Percentiles rank a stretch among this genome's conserved stretches.
phyloP scores from a whole-genome alignment of 2,888 invertebrate genomes.

The Cremastinae sp. region DNA sequence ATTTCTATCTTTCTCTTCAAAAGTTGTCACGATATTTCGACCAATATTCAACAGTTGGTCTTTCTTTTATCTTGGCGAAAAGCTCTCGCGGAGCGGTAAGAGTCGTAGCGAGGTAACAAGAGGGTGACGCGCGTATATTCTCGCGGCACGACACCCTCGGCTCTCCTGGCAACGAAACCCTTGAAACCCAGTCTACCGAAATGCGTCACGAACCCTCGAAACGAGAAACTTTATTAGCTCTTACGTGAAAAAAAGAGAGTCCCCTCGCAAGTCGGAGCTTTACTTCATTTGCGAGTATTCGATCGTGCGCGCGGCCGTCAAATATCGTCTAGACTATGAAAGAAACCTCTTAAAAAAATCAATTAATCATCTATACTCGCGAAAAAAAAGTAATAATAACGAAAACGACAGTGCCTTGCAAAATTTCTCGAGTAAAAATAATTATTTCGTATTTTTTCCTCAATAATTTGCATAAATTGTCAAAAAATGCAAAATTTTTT shows the following conservation, averaged over 20 bases:
- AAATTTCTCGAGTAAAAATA: too few relatives aligned
- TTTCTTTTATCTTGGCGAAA: slow-evolving; percentile 78
- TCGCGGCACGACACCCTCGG: slow-evolving; percentile 46
- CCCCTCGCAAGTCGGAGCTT: background rate
- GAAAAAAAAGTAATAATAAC: too few relatives aligned
- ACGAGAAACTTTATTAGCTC: slow-evolving; percentile 64
- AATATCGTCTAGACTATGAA: too few relatives aligned
- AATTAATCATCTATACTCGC: too few relatives aligned
- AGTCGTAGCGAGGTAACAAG: slow-evolving; percentile 14
- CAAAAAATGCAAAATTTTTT: too few relatives aligned
- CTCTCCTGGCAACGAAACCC: slow-evolving; percentile 62
- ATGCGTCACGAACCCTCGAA: slow-evolving; percentile 70
- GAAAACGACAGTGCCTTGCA: too few relatives aligned
- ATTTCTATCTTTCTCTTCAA: background rate
- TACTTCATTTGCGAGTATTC: background rate
- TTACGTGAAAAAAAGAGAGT: slow-evolving; percentile 39
- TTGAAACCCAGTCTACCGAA: slow-evolving; percentile 63
- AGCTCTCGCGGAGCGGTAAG: slow-evolving; percentile 66
- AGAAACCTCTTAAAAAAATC: background rate
- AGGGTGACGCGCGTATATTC: slow-evolving; percentile 26
- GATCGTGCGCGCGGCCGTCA: too few relatives aligned
- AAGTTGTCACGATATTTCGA: background rate
- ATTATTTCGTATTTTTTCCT: too few relatives aligned
- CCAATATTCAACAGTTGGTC: slow-evolving; percentile 80
- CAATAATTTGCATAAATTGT: too few relatives aligned